A percentile compares a stretch with the other conserved stretches of the same genome.
Evolutionary conservation across 53 echinoderm and acorn worm species (phyloP).

Genomic region (Hippasteria phrygiana): DNA sequence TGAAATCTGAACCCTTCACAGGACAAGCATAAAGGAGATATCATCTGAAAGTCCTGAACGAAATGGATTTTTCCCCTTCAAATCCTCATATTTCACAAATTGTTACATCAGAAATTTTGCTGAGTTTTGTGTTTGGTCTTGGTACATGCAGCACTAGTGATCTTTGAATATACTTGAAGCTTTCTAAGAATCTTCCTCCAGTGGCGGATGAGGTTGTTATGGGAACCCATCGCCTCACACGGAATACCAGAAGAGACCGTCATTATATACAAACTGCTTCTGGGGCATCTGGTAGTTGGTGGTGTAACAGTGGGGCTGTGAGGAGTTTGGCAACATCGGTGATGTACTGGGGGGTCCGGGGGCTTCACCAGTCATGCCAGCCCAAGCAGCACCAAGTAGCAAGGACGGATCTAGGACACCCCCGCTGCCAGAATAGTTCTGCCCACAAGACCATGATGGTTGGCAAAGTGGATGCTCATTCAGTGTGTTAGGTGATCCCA

Average conservation of each 20-base stretch:
- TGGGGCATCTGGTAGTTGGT: not conserved
- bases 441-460: not conserved
- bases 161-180: no score
- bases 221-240: not conserved
- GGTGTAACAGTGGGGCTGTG: not conserved
- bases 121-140: no score
- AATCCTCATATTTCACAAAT: no score
- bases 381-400: not conserved
- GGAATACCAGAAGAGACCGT: slow-evolving; percentile 30
- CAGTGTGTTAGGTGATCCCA: not conserved
- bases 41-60: no score
- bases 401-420: not conserved
- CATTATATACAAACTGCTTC: not conserved
- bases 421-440: slow-evolving; percentile 13
- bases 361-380: not conserved
- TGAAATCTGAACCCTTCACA: no score
- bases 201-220: no score
- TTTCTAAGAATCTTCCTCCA: no score
- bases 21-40: no score
- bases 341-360: slow-evolving; percentile 3
- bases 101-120: no score
- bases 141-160: no score
- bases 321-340: not conserved
- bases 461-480: not conserved
- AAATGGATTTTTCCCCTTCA: no score